Base-by-base conservation (phyloP, 2,797 vertebrate species). In the Centropyge bicolor region DNA sequence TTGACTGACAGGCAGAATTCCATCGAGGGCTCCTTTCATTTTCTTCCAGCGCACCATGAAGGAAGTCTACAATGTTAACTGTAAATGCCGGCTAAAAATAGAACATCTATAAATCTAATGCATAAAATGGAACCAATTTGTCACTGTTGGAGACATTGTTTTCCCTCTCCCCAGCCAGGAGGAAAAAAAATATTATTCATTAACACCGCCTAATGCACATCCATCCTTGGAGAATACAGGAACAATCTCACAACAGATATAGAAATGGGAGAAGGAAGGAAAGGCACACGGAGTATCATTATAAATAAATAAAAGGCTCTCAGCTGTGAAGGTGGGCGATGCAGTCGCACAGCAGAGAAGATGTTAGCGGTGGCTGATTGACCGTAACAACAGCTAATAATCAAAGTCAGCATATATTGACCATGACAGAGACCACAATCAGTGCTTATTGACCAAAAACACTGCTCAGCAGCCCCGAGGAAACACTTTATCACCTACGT, bases 391-490 rank as follows among this genome's bases (percentile, higher is more conserved):
- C 82, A 70, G 84, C 88, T 91, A 89, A 94, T 90, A 92, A 93
- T 94, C 91, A 91, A 93, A 93, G 88, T 86, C 85, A 90, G 86
- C 86, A 90, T 70, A 89, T 92, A 94, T 88, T 93, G 93, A 95
- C 91, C 92, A 90, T 83, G 89, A 89, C 89, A 83, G 80, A 91
- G 85, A 86, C 83, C 86, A 87, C 89, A 92, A 94, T 91, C 88
- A 89, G 85, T 27, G 56, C 68, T 83, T 92, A 93, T 93, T 93
- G 93, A 94, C 86, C 80, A 89, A 75, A 78, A 87, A 86, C 62
- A 80, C 72, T 66, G 81, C 78, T 82, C 71, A 79, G 84, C 70
- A 77, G 74, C 77, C 81, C 80, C 8, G 73, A 89, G 84, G 82
- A 87, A 84, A 85, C 77, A 46, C 71, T 92, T 92, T 65, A 93